Base-by-base conservation (phyloP, 2,797 vertebrate genomes). In the Toxotes lorentzi region DNA sequence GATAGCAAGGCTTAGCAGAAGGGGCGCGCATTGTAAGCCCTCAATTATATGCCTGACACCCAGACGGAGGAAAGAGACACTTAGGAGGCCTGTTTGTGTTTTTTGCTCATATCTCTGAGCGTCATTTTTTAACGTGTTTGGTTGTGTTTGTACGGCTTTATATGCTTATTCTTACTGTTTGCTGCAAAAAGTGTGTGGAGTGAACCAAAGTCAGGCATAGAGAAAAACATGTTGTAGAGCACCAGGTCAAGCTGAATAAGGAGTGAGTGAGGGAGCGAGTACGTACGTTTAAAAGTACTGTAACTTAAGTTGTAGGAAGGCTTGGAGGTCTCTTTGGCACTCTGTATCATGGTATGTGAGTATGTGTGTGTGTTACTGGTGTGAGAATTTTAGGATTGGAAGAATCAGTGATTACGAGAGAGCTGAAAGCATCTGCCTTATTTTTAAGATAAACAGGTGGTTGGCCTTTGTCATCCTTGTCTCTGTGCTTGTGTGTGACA, bases 41-140 rank as follows among this genome's bases (percentile, higher is more conserved):
- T 94, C 91, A 92, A 91, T 94, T 92, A 93, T 92, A 90, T 91
- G 87, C 90, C 79, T 67, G 80, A 89, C 86, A 82, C 84, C 81
- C 84, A 83, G 86, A 90, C 70, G 72, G 24, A 68, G 71, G 51
- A 80, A 85, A 79, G 67, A 90, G 81, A 89, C 70, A 75, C 83
- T 86, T 34, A 27, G 76, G 65, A 82, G 64, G 74, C 61, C 70
- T 89, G 84, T 88, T 88, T 86, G 65, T 86, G 59, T 83, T 84
- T 41, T 74, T 74, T 59, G 48, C 71, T 72, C 45, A 60, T 84
- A 79, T 74, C 64, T 81, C 65, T 73, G 70, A 76, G 54, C 76
- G 69, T 81, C 64, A 57, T 73, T 76, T 63, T 78, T 19, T 10
- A 81, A 40, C 73, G 61, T 76, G 60, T 76, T 61, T 63, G 58